These are phyloP conservation scores for Cryptocephalus moraei DNA, from an alignment of 2,888 invertebrate genomes.

Conservation along the genomic window DNA sequence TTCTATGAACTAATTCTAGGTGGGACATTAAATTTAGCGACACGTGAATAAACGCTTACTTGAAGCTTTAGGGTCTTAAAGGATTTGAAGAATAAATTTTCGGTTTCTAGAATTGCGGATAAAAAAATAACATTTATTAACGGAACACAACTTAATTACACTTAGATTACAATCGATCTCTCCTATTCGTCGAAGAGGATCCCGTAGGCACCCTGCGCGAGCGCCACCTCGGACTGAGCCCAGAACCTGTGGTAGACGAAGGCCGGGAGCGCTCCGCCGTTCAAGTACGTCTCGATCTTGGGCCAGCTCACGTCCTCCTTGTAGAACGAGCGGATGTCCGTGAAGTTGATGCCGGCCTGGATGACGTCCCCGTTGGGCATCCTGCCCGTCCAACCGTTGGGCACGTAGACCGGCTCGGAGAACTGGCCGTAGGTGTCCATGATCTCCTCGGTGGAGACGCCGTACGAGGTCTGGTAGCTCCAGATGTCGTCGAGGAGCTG, in stretches of 20 bases:
- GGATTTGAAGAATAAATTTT: too few relatives aligned
- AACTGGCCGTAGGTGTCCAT: conserved; percentile 17
- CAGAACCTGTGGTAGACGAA: conserved; percentile 21
- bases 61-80: too few relatives aligned
- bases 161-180: not conserved
- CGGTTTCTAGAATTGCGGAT: too few relatives aligned
- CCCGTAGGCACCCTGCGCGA: conserved; percentile 18
- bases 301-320: conserved; percentile 18
- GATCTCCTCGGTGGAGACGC: conserved; percentile 15
- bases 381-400: conserved; percentile 17
- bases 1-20: too few relatives aligned
- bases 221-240: conserved; percentile 20
- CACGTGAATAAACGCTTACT: too few relatives aligned
- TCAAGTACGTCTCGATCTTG: conserved; percentile 16
- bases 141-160: too few relatives aligned
- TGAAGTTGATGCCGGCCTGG: conserved; percentile 18
- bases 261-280: conserved; percentile 15
- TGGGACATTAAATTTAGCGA: too few relatives aligned
- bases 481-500: conserved; percentile 17
- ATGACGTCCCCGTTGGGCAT: conserved; percentile 20
- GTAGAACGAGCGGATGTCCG: conserved; percentile 16
- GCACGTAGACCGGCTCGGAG: conserved; percentile 18
- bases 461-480: conserved; percentile 12
- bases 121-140: too few relatives aligned
- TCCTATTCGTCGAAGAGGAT: conserved; percentile 18